phyloP scores from a whole-genome alignment of 2,113 vertebrate species.

The Nasalis larvatus region DNA sequence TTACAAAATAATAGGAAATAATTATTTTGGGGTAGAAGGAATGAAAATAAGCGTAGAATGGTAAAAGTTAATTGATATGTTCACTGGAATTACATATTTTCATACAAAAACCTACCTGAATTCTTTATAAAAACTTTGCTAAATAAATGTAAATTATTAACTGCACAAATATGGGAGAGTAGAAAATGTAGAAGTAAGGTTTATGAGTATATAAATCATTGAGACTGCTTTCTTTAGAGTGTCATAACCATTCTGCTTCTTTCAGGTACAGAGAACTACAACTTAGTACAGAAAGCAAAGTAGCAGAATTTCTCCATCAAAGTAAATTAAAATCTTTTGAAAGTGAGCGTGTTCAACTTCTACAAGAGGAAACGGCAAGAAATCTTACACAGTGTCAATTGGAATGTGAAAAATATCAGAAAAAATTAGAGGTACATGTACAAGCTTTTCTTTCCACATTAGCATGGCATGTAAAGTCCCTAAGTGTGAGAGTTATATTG shows the following conservation, averaged over 20 bases:
- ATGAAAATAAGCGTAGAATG: background rate
- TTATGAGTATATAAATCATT: background rate
- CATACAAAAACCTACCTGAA: constrained; percentile 15
- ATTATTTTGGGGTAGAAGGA: background rate
- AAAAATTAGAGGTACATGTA: constrained; percentile 94
- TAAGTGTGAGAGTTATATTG: background rate
- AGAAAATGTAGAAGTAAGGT: background rate
- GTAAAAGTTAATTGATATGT: background rate
- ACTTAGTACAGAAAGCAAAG: constrained; percentile 91
- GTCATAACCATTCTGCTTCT: background rate
- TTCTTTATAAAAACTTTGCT: constrained; percentile 41
- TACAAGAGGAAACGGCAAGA: constrained; percentile 94
- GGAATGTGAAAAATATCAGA: constrained; percentile 98
- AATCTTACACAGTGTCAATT: constrained; percentile 94
- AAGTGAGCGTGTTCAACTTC: constrained; percentile 92
- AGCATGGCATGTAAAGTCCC: background rate
- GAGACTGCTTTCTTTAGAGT: background rate
- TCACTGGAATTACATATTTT: background rate
- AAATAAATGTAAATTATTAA: background rate
- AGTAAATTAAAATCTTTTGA: constrained; percentile 95
- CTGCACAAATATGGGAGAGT: background rate
- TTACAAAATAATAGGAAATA: background rate
- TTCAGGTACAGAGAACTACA: constrained; percentile 94
- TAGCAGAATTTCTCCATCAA: constrained; percentile 94
- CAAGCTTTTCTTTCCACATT: constrained; percentile 16